Conservation (phyloP, 2,888 invertebrate species). For the Hetaerina titia region DNA sequence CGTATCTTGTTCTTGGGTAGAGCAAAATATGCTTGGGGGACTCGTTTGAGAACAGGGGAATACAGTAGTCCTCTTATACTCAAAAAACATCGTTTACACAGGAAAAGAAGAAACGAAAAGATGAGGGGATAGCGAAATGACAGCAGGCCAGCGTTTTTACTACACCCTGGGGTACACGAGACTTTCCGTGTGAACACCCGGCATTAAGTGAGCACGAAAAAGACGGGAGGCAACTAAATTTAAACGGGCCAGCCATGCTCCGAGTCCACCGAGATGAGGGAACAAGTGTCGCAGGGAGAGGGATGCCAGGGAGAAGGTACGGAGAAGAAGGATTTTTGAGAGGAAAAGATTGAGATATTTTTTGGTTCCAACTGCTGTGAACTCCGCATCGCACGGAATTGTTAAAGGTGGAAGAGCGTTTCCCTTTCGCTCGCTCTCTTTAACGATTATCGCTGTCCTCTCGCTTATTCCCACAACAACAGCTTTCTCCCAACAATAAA, state of each 20-base stretch:
- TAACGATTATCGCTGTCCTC: neutral
- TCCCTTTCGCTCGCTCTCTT: neutral
- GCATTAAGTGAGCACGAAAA: slow-evolving; percentile 44
- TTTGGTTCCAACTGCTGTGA: neutral
- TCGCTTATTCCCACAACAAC: neutral
- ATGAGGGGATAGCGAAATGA: neutral
- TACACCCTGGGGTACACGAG: neutral
- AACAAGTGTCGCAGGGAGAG: neutral
- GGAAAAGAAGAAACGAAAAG: neutral
- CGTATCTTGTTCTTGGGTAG: neutral
- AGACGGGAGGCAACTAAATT: slow-evolving; percentile 20
- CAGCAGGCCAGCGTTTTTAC: neutral
- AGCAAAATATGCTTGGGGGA: neutral
- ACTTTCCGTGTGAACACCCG: slow-evolving; percentile 32
- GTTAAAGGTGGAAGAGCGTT: neutral
- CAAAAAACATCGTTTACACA: neutral
- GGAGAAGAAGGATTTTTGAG: neutral
- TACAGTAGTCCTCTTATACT: neutral
- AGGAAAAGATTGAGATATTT: neutral
- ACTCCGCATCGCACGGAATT: neutral
- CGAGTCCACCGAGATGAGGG: neutral
- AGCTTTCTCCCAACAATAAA: neutral
- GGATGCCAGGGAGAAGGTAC: neutral
- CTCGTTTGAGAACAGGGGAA: neutral
- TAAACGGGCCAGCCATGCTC: neutral